These are phyloP conservation scores for Nylanderia fulva DNA, from an alignment of 1,140 invertebrate species.

Conservation along the genomic window DNA sequence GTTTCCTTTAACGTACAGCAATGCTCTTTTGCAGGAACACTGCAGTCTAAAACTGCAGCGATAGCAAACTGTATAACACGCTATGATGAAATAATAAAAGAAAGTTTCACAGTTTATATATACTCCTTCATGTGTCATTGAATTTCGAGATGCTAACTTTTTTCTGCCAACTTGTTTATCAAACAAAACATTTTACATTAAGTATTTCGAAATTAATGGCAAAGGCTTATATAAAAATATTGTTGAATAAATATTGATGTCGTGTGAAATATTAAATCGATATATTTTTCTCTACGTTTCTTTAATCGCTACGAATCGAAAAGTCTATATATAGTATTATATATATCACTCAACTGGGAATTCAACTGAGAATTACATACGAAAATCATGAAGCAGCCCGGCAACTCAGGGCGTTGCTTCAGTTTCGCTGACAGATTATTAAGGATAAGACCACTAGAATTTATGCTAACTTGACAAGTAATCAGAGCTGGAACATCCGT, in stretches of 20 bases:
- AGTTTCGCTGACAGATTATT: constrained; percentile 50
- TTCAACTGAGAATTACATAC: constrained; percentile 25
- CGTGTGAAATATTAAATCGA: not conserved
- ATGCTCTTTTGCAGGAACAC: constrained; percentile 41
- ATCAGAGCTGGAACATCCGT: constrained; percentile 50
- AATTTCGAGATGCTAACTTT: not conserved
- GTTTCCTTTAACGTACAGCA: constrained; percentile 42
- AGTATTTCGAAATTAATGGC: not conserved
- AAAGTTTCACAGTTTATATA: not conserved
- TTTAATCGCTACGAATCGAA: not conserved
- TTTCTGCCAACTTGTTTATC: not conserved
- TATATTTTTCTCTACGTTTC: constrained; percentile 30
- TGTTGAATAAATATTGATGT: not conserved
- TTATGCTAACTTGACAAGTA: constrained; percentile 43
- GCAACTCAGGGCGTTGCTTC: constrained; percentile 42
- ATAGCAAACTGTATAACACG: not conserved
- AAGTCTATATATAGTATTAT: not conserved
- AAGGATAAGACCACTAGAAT: constrained; percentile 52
- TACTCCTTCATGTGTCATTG: not conserved
- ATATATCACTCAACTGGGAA: not conserved
- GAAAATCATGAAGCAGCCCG: constrained; percentile 9
- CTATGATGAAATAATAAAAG: not conserved
- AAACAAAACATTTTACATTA: not conserved
- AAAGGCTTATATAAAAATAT: not conserved
- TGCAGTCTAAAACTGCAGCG: not conserved